Evolutionary conservation across 2,113 vertebrate genomes (phyloP).

Genomic region (Narcine bancroftii): DNA sequence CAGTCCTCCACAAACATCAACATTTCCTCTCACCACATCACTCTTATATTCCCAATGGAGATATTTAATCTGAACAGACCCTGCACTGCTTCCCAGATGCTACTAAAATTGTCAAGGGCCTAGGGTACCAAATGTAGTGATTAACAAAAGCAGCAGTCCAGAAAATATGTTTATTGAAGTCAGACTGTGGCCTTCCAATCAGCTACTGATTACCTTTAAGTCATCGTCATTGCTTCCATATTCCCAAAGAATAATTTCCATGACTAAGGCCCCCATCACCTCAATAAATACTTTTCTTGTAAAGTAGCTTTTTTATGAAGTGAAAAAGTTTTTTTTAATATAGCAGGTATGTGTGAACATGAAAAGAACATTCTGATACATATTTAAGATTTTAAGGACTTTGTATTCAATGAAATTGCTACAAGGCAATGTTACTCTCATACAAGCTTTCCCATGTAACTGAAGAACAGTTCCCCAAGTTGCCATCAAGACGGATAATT

Average conservation of each 20-base stretch:
- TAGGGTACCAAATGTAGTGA: neutral
- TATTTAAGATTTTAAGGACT: neutral
- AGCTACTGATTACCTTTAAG: neutral
- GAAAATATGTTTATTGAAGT: conserved; percentile 12
- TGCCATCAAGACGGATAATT: neutral
- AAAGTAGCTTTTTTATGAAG: neutral
- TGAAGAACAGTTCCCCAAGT: neutral
- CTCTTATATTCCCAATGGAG: conserved; percentile 5
- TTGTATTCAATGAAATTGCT: neutral
- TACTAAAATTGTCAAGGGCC: conserved; percentile 19
- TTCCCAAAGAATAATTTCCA: neutral
- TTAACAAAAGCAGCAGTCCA: neutral
- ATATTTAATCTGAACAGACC: conserved; percentile 14
- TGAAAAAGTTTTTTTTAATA: neutral
- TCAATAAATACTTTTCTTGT: neutral
- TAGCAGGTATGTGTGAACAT: neutral
- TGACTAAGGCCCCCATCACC: neutral
- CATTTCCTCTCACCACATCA: neutral
- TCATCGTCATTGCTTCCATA: neutral
- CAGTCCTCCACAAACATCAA: neutral
- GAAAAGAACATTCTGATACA: neutral
- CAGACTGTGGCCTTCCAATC: neutral
- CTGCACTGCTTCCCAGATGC: conserved; percentile 20
- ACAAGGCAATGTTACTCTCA: neutral
- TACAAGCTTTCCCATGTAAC: no score